These are phyloP conservation scores for Branchellion lobata DNA, from an alignment of 2,888 invertebrate genomes.

Conservation along the genomic window DNA sequence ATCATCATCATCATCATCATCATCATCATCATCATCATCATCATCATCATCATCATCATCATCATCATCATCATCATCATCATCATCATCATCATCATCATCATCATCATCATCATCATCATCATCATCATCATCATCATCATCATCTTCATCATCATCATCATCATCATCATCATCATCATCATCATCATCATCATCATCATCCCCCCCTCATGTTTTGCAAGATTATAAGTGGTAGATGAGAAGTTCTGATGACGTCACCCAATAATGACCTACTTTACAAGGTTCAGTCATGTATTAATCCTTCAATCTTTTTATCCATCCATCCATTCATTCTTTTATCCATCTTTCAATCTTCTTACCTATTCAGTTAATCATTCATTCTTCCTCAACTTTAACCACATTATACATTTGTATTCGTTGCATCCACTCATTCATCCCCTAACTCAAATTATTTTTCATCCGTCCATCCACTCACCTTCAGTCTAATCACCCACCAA, in stretches of 20 bases:
- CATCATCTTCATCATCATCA: neutral
- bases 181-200: neutral
- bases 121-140: neutral
- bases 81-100: neutral
- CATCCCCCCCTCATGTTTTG: slow-evolving; percentile 4
- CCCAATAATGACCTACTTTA: too few relatives aligned
- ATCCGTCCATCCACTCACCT: too few relatives aligned
- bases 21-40: neutral
- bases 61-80: neutral
- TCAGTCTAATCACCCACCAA: too few relatives aligned
- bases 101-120: neutral
- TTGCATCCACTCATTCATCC: too few relatives aligned
- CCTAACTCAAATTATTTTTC: too few relatives aligned
- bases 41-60: neutral
- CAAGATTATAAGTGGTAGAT: neutral
- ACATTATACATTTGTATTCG: too few relatives aligned
- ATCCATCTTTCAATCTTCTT: too few relatives aligned
- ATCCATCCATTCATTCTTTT: too few relatives aligned
- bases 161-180: neutral
- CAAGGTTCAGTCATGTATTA: neutral
- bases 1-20: neutral
- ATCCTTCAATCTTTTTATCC: too few relatives aligned
- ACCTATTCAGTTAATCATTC: too few relatives aligned
- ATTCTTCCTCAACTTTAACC: too few relatives aligned
- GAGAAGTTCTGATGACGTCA: neutral